A percentile compares a stretch with the other conserved stretches of the same genome.
Evolutionary conservation across 1,140 invertebrate genomes (phyloP).

Genomic region (Neotoxoptera formosana): DNA sequence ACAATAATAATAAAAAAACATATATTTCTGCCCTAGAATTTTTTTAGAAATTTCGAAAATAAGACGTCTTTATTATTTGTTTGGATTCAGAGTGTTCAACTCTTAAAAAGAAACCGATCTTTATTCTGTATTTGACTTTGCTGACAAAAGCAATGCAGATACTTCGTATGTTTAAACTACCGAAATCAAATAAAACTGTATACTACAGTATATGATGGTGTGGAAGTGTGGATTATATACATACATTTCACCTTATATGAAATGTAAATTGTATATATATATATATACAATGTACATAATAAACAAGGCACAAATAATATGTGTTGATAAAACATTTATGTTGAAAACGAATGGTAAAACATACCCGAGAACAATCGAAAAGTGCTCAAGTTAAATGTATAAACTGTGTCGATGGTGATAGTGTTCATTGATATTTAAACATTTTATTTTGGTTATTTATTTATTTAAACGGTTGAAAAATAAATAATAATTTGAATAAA

Average conservation of each 20-base stretch:
- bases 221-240: slow-evolving; percentile 15
- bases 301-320: slow-evolving; percentile 13
- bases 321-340: slow-evolving; percentile 15
- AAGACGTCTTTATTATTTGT: not conserved
- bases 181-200: not conserved
- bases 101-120: not conserved
- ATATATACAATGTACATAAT: not conserved
- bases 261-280: not conserved
- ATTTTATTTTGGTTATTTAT: not conserved
- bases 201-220: not conserved
- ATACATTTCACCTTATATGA: not conserved
- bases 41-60: not conserved
- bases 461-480: not conserved
- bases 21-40: not conserved
- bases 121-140: not conserved
- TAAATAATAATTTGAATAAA: slow-evolving; percentile 14
- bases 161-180: not conserved
- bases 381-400: not conserved
- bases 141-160: not conserved
- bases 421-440: not conserved
- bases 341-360: not conserved
- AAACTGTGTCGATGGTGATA: not conserved
- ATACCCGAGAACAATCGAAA: not conserved
- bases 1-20: not conserved
- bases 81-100: not conserved